A percentile compares a stretch with the other conserved stretches of the same genome.
These are phyloP conservation scores for Leucosticte australis DNA, from an alignment of 2,113 vertebrate species.

Conservation along the genomic window DNA sequence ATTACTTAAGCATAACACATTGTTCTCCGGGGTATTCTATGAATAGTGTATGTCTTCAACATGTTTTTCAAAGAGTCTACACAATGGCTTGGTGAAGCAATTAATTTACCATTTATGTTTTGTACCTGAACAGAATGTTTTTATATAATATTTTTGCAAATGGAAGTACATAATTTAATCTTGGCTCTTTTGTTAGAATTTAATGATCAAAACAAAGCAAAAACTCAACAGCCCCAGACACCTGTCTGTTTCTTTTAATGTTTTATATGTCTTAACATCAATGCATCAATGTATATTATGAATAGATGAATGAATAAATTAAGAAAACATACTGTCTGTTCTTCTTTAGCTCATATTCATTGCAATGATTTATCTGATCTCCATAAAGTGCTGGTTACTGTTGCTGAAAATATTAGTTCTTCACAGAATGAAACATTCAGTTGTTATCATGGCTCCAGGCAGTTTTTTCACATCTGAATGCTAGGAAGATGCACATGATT, in stretches of 20 bases:
- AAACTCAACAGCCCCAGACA: not conserved
- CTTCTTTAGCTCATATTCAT: slow-evolving; percentile 65
- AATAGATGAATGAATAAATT: slow-evolving; percentile 68
- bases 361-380: slow-evolving; percentile 72
- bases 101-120: slow-evolving; percentile 41
- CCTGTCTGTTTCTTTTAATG: slow-evolving; percentile 23
- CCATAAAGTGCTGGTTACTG: slow-evolving; percentile 64
- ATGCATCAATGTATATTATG: not conserved
- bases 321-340: slow-evolving; percentile 55
- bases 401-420: slow-evolving; percentile 73
- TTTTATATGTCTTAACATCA: slow-evolving; percentile 31
- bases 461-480: slow-evolving; percentile 54
- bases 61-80: not conserved
- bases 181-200: not conserved
- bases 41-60: not conserved
- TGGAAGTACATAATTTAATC: slow-evolving; percentile 5
- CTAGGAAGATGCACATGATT: slow-evolving; percentile 19
- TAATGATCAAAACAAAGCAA: not conserved
- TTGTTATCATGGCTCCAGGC: slow-evolving; percentile 64
- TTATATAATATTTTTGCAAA: slow-evolving; percentile 25
- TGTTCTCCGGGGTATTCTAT: not conserved
- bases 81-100: not conserved
- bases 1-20: slow-evolving; percentile 19
- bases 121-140: slow-evolving; percentile 14
- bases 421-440: slow-evolving; percentile 64